phyloP scores from a whole-genome alignment of 1,140 invertebrate species.

The Trachymyrmex septentrionalis region DNA sequence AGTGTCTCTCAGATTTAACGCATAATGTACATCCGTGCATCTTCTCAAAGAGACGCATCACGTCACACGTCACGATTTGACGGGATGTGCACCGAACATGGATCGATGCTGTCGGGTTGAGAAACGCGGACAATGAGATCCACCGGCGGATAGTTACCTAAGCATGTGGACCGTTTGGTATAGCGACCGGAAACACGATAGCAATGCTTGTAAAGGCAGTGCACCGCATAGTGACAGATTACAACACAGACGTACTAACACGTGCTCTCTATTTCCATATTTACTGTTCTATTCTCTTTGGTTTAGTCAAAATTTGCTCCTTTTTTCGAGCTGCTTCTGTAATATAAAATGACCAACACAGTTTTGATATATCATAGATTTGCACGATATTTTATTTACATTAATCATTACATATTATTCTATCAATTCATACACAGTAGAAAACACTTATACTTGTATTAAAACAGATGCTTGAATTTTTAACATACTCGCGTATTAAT shows the following conservation, averaged over 20 bases:
- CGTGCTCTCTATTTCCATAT: not conserved
- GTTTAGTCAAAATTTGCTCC: not conserved
- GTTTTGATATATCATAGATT: not conserved
- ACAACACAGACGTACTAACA: not conserved
- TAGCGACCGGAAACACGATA: slow-evolving; percentile 40
- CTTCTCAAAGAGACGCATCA: not conserved
- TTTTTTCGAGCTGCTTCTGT: not conserved
- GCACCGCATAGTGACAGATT: slow-evolving; percentile 14
- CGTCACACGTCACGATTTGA: slow-evolving; percentile 5
- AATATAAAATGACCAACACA: no score
- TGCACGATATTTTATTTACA: not conserved
- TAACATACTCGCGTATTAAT: no score
- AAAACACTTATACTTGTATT: no score
- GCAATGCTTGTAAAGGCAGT: slow-evolving; percentile 45
- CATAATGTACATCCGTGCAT: not conserved
- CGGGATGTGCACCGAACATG: not conserved
- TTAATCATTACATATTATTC: not conserved
- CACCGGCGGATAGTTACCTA: slow-evolving; percentile 25
- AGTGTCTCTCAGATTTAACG: slow-evolving; percentile 3
- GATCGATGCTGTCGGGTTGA: slow-evolving; percentile 33
- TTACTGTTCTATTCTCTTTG: not conserved
- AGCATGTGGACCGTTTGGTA: slow-evolving; percentile 34
- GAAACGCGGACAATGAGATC: slow-evolving; percentile 50
- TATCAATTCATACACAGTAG: not conserved
- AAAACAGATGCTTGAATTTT: no score